These are phyloP conservation scores for Micromys minutus DNA, from an alignment of 2,113 vertebrate genomes.

Conservation along the genomic window DNA sequence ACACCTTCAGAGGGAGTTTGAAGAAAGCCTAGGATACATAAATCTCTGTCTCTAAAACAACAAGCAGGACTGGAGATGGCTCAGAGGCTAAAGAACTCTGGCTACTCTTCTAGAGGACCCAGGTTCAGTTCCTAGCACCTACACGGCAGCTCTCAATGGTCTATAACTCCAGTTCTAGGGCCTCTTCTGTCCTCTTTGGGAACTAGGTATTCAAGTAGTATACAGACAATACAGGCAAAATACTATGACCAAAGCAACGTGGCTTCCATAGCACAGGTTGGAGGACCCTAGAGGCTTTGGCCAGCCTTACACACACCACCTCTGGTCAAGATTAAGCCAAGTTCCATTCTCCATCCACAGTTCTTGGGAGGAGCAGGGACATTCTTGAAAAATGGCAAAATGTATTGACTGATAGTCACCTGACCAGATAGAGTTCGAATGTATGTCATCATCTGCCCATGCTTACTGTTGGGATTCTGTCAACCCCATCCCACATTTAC, in stretches of 20 bases:
- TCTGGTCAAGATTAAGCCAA: too few species aligned
- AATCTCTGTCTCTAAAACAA: neutral
- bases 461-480: too few species aligned
- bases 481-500: too few species aligned
- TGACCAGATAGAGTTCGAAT: too few species aligned
- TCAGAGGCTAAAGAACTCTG: neutral
- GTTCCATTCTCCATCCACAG: too few species aligned
- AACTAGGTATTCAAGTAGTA: neutral
- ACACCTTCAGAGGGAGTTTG: neutral
- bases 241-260: neutral
- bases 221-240: neutral
- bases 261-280: neutral
- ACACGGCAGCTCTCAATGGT: neutral
- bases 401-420: too few species aligned
- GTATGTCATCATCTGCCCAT: too few species aligned
- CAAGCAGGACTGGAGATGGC: neutral
- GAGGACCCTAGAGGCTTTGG: too few species aligned
- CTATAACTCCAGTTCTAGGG: neutral
- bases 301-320: too few species aligned
- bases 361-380: too few species aligned
- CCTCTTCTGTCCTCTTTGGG: neutral
- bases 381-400: too few species aligned
- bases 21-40: neutral
- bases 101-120: neutral
- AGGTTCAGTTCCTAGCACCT: neutral